Percentiles rank a stretch among this genome's conserved stretches.
These are phyloP conservation scores for Resseliella maxima DNA, from an alignment of 2,888 invertebrate genomes.

Conservation along the genomic window DNA sequence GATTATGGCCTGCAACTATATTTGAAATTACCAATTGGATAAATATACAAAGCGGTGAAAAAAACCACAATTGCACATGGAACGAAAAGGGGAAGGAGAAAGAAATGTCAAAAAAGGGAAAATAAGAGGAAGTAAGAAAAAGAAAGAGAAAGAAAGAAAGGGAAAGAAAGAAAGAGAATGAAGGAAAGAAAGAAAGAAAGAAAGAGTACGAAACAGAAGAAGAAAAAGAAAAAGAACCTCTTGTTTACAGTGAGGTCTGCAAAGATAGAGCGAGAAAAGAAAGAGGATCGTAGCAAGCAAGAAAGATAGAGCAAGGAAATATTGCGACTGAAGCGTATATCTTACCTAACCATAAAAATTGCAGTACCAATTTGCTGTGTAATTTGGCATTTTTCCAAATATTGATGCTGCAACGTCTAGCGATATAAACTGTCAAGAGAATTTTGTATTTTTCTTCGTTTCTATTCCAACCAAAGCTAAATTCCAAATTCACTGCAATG, in stretches of 20 bases:
- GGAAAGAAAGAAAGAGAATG: too few relatives aligned
- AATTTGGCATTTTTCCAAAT: slow-evolving; percentile 37
- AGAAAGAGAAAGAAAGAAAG: neutral
- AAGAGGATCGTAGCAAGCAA: neutral
- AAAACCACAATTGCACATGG: too few relatives aligned
- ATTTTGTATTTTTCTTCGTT: neutral
- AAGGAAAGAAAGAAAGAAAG: neutral
- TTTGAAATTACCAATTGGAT: neutral
- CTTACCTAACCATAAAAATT: slow-evolving; percentile 29
- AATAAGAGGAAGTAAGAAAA: neutral
- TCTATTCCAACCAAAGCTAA: neutral
- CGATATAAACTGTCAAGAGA: neutral
- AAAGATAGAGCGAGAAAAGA: neutral
- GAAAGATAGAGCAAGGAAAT: too few relatives aligned
- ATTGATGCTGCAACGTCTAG: neutral
- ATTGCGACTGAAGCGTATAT: neutral
- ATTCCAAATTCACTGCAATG: neutral
- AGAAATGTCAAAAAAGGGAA: neutral
- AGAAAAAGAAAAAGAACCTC: too few relatives aligned
- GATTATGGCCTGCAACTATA: neutral
- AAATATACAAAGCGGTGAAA: neutral
- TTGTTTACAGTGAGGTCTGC: too few relatives aligned
- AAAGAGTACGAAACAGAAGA: neutral
- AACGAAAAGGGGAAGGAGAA: too few relatives aligned
- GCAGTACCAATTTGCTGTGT: slow-evolving; percentile 24